Conservation (phyloP, 2,113 vertebrate genomes). For the Syngnathoides biaculeatus region DNA sequence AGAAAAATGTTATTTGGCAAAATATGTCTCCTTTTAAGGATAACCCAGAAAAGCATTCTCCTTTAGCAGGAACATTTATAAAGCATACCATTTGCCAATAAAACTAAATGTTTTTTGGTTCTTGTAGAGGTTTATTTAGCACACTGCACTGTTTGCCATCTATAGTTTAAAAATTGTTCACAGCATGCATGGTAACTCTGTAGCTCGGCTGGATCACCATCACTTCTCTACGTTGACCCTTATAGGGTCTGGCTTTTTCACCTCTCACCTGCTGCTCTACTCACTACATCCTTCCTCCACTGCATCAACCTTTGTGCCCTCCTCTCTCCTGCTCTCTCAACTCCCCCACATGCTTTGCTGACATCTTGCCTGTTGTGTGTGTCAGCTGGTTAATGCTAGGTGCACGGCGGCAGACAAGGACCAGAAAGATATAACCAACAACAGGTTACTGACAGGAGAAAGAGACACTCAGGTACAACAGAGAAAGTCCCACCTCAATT, state of each 20-base stretch:
- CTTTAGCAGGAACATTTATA: background rate
- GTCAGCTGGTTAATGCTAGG: constrained; percentile 97
- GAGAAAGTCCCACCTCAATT: constrained; percentile 49
- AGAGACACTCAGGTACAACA: constrained; percentile 93
- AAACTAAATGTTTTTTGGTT: background rate
- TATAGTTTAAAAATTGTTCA: constrained; percentile 26
- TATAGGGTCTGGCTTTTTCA: constrained; percentile 45
- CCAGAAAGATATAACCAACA: constrained; percentile 99
- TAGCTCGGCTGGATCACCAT: constrained; percentile 50
- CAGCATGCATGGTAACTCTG: constrained; percentile 43
- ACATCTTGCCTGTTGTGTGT: constrained; percentile 70
- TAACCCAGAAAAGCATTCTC: background rate
- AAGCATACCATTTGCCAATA: background rate
- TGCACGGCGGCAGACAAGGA: constrained; percentile 97
- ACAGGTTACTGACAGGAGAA: constrained; percentile 99
- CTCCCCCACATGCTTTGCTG: constrained; percentile 43
- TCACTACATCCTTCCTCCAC: constrained; percentile 33
- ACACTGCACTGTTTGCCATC: background rate
- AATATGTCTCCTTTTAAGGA: background rate
- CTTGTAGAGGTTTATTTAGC: background rate
- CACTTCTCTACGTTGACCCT: constrained; percentile 34
- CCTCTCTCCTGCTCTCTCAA: constrained; percentile 21
- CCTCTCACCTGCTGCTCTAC: constrained; percentile 49
- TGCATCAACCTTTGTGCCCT: constrained; percentile 27
- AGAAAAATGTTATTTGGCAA: no score